phyloP scores from a whole-genome alignment of 2,113 vertebrate genomes.

The Pipra filicauda region DNA sequence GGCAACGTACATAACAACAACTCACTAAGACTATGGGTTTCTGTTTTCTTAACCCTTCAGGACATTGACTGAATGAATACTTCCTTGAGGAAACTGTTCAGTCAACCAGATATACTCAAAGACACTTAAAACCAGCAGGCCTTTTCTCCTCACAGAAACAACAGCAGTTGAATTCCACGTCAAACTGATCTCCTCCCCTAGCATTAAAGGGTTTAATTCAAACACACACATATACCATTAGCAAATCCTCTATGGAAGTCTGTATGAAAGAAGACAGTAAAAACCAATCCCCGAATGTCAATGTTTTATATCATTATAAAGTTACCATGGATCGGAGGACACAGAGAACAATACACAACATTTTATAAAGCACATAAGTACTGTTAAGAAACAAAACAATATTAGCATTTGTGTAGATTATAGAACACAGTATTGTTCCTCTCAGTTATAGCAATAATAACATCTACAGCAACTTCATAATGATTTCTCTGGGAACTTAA shows the following conservation, averaged over 20 bases:
- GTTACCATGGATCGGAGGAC: not conserved
- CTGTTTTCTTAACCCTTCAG: constrained; percentile 83
- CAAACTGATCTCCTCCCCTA: constrained; percentile 28
- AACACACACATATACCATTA: not conserved
- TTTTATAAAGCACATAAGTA: not conserved
- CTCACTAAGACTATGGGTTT: constrained; percentile 68
- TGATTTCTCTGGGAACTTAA: not conserved
- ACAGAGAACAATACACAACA: not conserved
- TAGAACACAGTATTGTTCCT: not conserved
- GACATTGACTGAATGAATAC: constrained; percentile 72
- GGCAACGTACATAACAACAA: constrained; percentile 81
- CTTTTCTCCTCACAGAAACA: constrained; percentile 27
- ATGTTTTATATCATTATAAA: not conserved
- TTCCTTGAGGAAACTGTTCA: constrained; percentile 77
- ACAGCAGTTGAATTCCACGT: constrained; percentile 34
- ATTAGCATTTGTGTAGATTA: not conserved
- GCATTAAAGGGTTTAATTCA: constrained; percentile 2
- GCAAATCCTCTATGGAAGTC: not conserved
- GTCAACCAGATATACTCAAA: constrained; percentile 52
- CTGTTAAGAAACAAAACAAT: constrained; percentile 11
- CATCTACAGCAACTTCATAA: not conserved
- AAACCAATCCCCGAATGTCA: not conserved
- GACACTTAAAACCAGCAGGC: constrained; percentile 34
- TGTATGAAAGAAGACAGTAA: not conserved
- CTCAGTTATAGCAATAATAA: not conserved